These are phyloP conservation scores for Euspilapteryx auroguttella DNA, from an alignment of 2,888 invertebrate genomes.

Conservation along the genomic window DNA sequence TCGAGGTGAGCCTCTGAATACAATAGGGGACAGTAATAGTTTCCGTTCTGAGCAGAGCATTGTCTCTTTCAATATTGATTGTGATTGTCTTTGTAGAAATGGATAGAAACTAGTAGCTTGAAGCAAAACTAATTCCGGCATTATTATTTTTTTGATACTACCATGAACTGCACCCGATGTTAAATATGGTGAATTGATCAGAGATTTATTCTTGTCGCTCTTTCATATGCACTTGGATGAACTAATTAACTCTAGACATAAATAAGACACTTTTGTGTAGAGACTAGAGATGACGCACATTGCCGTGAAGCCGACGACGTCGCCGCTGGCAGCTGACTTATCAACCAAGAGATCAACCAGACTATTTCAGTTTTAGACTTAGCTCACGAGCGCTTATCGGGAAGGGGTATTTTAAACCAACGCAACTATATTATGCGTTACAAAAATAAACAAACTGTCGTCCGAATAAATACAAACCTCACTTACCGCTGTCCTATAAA, in stretches of 20 bases:
- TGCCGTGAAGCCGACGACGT: too few relatives aligned
- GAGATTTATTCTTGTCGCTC: too few relatives aligned
- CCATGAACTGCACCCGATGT: too few relatives aligned
- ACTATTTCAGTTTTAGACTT: constrained; percentile 28
- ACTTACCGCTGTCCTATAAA: too few relatives aligned
- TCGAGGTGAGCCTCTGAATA: constrained; percentile 46
- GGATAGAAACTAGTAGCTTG: too few relatives aligned
- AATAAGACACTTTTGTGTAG: too few relatives aligned
- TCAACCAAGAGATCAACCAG: constrained; percentile 17
- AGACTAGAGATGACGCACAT: too few relatives aligned
- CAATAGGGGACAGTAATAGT: constrained; percentile 54
- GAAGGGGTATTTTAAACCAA: constrained; percentile 39
- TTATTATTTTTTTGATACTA: too few relatives aligned
- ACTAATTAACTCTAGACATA: too few relatives aligned
- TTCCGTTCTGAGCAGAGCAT: constrained; percentile 56
- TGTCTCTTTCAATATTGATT: constrained; percentile 55
- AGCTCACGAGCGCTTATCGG: constrained; percentile 41
- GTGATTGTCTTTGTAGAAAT: constrained; percentile 28
- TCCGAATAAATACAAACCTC: constrained; percentile 50
- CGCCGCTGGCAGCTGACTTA: constrained; percentile 12
- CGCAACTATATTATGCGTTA: too few relatives aligned
- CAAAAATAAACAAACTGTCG: constrained; percentile 51
- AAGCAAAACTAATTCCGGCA: constrained; percentile 12
- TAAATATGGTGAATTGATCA: too few relatives aligned
- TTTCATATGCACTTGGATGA: too few relatives aligned